A percentile compares a stretch with the other conserved stretches of the same genome.
These are phyloP conservation scores for Pogoniulus pusillus DNA, from an alignment of 2,797 vertebrate genomes.

Conservation along the genomic window DNA sequence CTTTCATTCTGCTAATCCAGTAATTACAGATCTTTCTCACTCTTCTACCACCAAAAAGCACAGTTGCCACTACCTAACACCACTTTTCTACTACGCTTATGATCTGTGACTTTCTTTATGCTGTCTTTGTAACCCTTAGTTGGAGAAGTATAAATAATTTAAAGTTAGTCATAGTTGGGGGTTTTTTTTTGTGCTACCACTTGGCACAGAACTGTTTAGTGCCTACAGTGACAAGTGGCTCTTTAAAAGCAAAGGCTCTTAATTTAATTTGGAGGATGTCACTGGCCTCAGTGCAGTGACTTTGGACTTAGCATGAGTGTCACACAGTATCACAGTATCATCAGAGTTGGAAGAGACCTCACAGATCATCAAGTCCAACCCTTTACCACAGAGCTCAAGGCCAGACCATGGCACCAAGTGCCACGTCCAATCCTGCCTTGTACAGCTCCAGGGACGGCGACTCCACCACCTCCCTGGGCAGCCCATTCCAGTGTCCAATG, in stretches of 20 bases:
- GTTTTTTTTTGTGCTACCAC: background rate
- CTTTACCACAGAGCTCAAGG: too few species aligned
- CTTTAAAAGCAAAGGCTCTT: background rate
- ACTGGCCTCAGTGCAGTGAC: background rate
- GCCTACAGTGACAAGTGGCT: background rate
- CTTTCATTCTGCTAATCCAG: conserved; percentile 53
- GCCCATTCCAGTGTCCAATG: too few species aligned
- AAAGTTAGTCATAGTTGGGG: background rate
- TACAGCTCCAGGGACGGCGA: too few species aligned
- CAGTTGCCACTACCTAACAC: conserved; percentile 2
- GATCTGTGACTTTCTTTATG: conserved; percentile 13
- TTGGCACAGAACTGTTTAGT: conserved; percentile 9
- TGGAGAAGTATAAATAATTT: conserved; percentile 30
- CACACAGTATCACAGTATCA: too few species aligned
- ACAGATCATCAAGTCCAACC: too few species aligned
- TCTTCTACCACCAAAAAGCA: conserved; percentile 8
- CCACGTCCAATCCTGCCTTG: too few species aligned
- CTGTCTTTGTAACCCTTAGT: background rate
- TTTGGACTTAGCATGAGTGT: background rate
- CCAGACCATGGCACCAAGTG: too few species aligned
- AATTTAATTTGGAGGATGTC: conserved; percentile 1
- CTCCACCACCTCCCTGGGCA: too few species aligned
- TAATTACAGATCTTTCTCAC: conserved; percentile 50
- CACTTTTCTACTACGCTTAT: background rate
- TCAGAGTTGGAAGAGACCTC: too few species aligned